Conservation (phyloP, 2,888 invertebrate species). For the Agrochola circellaris region DNA sequence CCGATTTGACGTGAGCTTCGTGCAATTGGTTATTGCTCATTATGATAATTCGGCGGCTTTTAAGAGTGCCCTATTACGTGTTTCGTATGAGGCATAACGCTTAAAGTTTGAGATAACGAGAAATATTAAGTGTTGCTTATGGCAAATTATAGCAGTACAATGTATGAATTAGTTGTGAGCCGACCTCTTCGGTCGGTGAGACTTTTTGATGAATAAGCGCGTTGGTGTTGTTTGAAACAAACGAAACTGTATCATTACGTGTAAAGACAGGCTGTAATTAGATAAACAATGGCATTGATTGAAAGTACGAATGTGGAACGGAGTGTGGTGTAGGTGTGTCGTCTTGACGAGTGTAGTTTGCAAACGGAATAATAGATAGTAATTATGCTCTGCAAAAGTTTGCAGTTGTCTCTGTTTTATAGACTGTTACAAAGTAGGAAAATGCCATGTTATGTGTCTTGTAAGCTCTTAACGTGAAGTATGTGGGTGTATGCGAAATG, state of each 20-base stretch:
- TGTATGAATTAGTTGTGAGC: constrained; percentile 69
- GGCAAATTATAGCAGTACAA: constrained; percentile 75
- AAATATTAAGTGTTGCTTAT: constrained; percentile 74
- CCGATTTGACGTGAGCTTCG: constrained; percentile 86
- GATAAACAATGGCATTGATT: constrained; percentile 84
- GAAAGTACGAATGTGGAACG: constrained; percentile 75
- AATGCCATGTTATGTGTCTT: constrained; percentile 46
- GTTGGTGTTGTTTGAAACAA: constrained; percentile 75
- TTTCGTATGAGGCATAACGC: constrained; percentile 70
- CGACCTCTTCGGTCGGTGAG: constrained; percentile 64
- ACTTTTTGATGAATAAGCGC: constrained; percentile 74
- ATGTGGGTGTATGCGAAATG: constrained; percentile 48
- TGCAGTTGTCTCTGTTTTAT: constrained; percentile 51
- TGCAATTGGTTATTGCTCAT: constrained; percentile 88
- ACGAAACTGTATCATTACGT: constrained; percentile 75
- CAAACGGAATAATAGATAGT: constrained; percentile 61
- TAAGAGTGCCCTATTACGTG: constrained; percentile 76
- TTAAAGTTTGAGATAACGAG: constrained; percentile 77
- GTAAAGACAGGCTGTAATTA: constrained; percentile 80
- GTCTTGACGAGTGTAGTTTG: constrained; percentile 57
- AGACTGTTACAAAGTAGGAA: constrained; percentile 57
- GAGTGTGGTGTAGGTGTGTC: constrained; percentile 75
- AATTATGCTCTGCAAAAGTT: constrained; percentile 61
- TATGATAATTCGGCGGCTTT: constrained; percentile 84
- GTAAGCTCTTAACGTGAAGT: constrained; percentile 27